Conservation (phyloP, 2,797 vertebrate species). For the Xyrichtys novacula region DNA sequence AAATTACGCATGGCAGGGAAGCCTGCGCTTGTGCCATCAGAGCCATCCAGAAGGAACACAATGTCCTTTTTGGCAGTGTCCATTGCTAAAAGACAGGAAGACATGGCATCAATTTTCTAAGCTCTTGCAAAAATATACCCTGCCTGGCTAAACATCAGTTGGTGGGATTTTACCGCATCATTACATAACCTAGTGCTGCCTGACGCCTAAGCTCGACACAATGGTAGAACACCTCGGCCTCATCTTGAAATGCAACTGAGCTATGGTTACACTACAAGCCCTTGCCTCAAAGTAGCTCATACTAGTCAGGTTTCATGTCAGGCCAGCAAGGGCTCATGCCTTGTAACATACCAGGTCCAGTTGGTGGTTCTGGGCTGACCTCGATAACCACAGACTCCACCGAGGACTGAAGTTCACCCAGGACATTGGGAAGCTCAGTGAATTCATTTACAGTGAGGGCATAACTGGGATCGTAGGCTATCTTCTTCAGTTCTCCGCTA, state of each 20-base stretch:
- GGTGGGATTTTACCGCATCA: neutral
- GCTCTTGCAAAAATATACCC: slow-evolving; percentile 2
- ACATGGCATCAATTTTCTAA: neutral
- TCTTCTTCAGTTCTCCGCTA: neutral
- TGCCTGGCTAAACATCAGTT: neutral
- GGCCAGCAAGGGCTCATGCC: neutral
- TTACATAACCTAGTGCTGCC: neutral
- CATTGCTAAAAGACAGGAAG: neutral
- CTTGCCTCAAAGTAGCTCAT: neutral
- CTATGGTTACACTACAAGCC: neutral
- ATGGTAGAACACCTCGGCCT: neutral
- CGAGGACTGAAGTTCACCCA: neutral
- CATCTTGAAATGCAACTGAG: neutral
- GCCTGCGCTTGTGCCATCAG: slow-evolving; percentile 70
- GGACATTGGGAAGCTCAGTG: neutral
- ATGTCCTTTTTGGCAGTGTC: slow-evolving; percentile 81
- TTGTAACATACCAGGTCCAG: neutral
- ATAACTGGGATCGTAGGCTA: neutral
- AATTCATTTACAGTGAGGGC: neutral
- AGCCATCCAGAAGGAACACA: slow-evolving; percentile 89
- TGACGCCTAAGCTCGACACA: neutral
- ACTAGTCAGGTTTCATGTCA: neutral
- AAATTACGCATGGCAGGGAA: slow-evolving; percentile 73
- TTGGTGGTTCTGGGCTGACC: neutral
- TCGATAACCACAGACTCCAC: neutral